phyloP scores from a whole-genome alignment of 2,797 vertebrate genomes.

The Schizopygopsis pylzovi region DNA sequence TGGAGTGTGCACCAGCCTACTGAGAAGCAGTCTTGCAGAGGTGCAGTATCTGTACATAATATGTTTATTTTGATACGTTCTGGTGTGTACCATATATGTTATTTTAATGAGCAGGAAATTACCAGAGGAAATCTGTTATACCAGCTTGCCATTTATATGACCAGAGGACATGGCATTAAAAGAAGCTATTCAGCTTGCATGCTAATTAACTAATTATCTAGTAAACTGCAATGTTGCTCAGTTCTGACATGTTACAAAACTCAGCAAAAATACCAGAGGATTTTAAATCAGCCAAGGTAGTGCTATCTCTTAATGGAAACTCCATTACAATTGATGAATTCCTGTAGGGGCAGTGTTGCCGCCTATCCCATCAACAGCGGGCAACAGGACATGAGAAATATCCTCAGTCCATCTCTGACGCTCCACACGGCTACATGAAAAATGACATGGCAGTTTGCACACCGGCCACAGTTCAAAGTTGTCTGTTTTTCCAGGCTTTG shows the following conservation, averaged over 20 bases:
- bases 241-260: background rate
- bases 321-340: slow-evolving; percentile 8
- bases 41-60: background rate
- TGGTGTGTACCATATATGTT: background rate
- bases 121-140: background rate
- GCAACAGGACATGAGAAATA: slow-evolving; percentile 27
- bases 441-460: slow-evolving; percentile 7
- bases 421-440: slow-evolving; percentile 17
- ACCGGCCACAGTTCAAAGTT: background rate
- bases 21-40: background rate
- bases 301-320: slow-evolving; percentile 20
- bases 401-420: slow-evolving; percentile 18
- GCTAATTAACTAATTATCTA: background rate
- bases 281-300: background rate
- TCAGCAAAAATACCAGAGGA: background rate
- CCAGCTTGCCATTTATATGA: slow-evolving; percentile 5
- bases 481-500: background rate
- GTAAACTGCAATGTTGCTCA: background rate
- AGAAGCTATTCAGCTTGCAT: background rate
- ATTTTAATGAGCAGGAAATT: slow-evolving; percentile 13
- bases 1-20: background rate
- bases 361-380: background rate
- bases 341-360: slow-evolving; percentile 15
- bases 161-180: background rate
- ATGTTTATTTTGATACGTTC: background rate